phyloP scores from a whole-genome alignment of 2,888 invertebrate genomes.

The Noctua pronuba region DNA sequence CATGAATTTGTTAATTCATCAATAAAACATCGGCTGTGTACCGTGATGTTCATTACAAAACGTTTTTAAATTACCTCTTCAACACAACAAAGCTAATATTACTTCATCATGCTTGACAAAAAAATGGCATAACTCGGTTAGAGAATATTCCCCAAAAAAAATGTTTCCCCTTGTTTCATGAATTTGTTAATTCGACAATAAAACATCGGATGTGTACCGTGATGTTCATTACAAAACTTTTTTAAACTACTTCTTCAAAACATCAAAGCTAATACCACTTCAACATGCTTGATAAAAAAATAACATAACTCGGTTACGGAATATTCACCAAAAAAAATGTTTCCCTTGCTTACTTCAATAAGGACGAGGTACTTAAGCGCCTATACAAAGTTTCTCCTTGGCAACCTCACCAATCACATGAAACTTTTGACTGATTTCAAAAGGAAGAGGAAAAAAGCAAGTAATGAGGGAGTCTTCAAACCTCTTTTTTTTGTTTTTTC shows the following conservation, averaged over 20 bases:
- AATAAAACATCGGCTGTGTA: not conserved
- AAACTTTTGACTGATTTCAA: slow-evolving; percentile 62
- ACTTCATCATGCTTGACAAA: slow-evolving; percentile 8
- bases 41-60: not conserved
- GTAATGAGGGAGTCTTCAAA: slow-evolving; percentile 49
- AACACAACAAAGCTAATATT: slow-evolving; percentile 16
- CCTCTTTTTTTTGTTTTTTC: slow-evolving; percentile 57
- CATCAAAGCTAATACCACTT: slow-evolving; percentile 23
- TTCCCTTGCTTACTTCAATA: slow-evolving; percentile 44
- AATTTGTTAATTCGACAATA: not conserved
- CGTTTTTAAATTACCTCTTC: not conserved
- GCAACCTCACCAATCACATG: slow-evolving; percentile 54
- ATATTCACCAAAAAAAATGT: slow-evolving; percentile 53
- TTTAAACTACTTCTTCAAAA: not conserved
- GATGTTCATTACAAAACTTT: not conserved
- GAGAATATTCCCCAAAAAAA: slow-evolving; percentile 53
- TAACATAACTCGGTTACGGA: slow-evolving; percentile 47
- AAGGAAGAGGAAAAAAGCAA: slow-evolving; percentile 49
- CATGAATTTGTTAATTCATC: not conserved
- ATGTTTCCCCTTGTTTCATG: slow-evolving; percentile 37
- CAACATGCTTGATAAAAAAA: slow-evolving; percentile 23
- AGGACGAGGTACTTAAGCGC: slow-evolving; percentile 50
- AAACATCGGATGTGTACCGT: too few relatives aligned
- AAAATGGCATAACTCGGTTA: slow-evolving; percentile 47
- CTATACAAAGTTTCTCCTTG: slow-evolving; percentile 59